Conservation (phyloP, 2,888 invertebrate genomes). For the Meiosimyza platycephala region DNA sequence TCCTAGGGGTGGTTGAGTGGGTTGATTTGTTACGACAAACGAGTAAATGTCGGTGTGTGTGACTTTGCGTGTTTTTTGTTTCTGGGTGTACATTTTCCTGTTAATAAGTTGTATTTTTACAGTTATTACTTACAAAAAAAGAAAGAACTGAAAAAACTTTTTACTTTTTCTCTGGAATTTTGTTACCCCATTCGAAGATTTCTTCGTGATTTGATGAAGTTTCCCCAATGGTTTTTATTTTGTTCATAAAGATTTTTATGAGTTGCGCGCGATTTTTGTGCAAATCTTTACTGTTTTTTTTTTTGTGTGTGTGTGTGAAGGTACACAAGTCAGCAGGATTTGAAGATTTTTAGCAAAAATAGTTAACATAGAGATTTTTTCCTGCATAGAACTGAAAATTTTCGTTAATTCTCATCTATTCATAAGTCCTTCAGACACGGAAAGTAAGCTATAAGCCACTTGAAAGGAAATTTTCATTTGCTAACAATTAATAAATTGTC, state of each 20-base stretch:
- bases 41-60: background rate
- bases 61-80: slow-evolving; percentile 6
- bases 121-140: slow-evolving; percentile 11
- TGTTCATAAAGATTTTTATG: slow-evolving; percentile 12
- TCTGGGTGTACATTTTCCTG: slow-evolving; percentile 6
- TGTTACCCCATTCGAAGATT: slow-evolving; percentile 4
- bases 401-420: too few species aligned
- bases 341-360: too few species aligned
- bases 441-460: too few species aligned
- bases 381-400: too few species aligned
- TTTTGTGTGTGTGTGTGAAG: too few species aligned
- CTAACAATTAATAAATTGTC: too few species aligned
- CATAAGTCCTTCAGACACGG: too few species aligned
- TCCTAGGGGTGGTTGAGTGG: background rate
- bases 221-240: background rate
- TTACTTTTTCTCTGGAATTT: background rate
- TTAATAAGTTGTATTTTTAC: slow-evolving; percentile 26
- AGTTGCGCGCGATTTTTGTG: background rate
- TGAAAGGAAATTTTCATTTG: too few species aligned
- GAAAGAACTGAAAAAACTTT: background rate
- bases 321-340: too few species aligned
- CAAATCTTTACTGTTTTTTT: too few species aligned
- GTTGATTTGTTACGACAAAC: background rate
- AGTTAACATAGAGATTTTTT: too few species aligned
- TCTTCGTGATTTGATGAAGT: slow-evolving; percentile 19